A percentile compares a stretch with the other conserved stretches of the same genome.
Evolutionary conservation across 2,113 vertebrate species (phyloP).

Genomic region (Xiphias gladius): DNA sequence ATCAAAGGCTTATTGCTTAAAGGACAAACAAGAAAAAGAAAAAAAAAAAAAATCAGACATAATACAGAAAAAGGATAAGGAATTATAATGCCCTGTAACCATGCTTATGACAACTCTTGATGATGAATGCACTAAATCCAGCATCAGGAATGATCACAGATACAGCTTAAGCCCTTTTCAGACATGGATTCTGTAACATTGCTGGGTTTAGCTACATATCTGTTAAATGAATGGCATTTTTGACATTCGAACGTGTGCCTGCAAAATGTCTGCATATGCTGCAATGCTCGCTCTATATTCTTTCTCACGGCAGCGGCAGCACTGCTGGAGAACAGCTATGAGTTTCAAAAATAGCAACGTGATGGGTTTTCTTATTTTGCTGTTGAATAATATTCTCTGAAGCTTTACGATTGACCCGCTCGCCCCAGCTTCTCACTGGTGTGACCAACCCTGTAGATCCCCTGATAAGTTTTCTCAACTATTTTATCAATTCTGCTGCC

Average conservation of each 20-base stretch:
- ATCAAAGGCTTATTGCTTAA: conserved; percentile 1
- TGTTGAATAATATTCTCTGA: neutral
- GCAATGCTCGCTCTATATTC: neutral
- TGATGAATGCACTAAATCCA: neutral
- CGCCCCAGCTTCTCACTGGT: too few relatives aligned
- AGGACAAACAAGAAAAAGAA: neutral
- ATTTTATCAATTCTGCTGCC: neutral
- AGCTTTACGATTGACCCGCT: too few relatives aligned
- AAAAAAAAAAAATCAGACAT: neutral
- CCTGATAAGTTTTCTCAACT: too few relatives aligned
- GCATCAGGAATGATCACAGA: conserved; percentile 7
- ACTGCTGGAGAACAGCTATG: neutral
- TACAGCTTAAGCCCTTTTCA: conserved; percentile 9
- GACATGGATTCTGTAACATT: neutral
- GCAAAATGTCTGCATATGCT: neutral
- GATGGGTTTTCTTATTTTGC: neutral
- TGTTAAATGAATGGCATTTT: neutral
- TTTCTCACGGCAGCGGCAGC: neutral
- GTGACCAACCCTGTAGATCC: too few relatives aligned
- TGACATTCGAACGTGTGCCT: neutral
- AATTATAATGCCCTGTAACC: conserved; percentile 30
- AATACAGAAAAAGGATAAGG: neutral
- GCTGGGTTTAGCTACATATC: neutral
- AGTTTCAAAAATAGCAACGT: neutral
- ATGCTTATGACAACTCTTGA: neutral